A percentile compares a stretch with the other conserved stretches of the same genome.
phyloP scores from a whole-genome alignment of 1,140 invertebrate genomes.

The Drosophila nikananu region DNA sequence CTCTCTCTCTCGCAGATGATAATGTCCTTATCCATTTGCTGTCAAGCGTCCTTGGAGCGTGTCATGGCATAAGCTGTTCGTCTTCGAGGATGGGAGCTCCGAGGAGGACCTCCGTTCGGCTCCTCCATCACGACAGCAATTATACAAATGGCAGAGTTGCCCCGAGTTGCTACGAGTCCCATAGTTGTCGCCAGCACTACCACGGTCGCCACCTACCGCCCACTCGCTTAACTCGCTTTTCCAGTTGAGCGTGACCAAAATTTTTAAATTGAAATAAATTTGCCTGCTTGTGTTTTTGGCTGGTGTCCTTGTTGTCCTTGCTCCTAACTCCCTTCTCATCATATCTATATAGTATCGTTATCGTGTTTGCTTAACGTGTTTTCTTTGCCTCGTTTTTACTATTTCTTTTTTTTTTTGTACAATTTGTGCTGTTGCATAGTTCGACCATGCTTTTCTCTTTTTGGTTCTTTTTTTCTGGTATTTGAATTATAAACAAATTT shows the following conservation, averaged over 20 bases:
- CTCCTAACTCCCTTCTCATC: conserved; percentile 38
- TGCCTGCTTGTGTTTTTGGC: conserved; percentile 52
- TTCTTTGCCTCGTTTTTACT: conserved; percentile 61
- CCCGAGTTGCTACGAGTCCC: conserved; percentile 3
- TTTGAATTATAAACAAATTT: conserved; percentile 82
- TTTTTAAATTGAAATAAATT: conserved; percentile 84
- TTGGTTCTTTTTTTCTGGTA: conserved; percentile 31
- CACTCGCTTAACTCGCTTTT: conserved; percentile 66
- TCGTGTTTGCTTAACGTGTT: conserved; percentile 83
- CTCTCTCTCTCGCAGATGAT: conserved; percentile 55
- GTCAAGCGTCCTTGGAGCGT: conserved; percentile 70
- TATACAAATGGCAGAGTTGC: conserved; percentile 71
- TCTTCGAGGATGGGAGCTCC: conserved; percentile 11
- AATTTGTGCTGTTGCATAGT: conserved; percentile 33
- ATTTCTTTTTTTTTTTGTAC: conserved; percentile 10
- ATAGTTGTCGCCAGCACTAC: not conserved
- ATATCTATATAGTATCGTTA: conserved; percentile 78
- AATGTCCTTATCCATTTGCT: conserved; percentile 61
- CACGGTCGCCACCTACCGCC: not conserved
- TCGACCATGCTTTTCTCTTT: conserved; percentile 13
- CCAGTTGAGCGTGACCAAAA: conserved; percentile 79
- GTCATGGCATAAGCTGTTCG: conserved; percentile 68
- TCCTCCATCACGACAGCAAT: conserved; percentile 69
- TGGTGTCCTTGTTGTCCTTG: conserved; percentile 70
- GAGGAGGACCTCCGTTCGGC: not conserved